Evolutionary conservation across 2,113 vertebrate species (phyloP), one percentile per base, ranked within the genome.

Genomic region (Ciconia stormi): DNA sequence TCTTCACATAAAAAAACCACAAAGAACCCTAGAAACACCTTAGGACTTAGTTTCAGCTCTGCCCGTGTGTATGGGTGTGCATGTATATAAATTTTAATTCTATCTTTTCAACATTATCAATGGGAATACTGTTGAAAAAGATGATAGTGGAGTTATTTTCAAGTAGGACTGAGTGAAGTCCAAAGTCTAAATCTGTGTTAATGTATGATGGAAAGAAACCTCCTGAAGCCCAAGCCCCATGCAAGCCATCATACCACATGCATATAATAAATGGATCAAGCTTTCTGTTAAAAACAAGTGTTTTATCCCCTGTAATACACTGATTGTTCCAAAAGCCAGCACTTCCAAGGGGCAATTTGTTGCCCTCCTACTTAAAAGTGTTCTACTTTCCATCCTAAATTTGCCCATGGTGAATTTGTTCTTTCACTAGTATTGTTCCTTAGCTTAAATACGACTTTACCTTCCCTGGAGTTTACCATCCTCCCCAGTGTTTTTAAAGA

Each of bases 331-430:
- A 90, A 88, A 91, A 42, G 3, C 25, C 59, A 63, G 20, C 7
- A 32, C 8, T 70, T 73, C 56, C 34, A 65, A 69, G 26, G 44
- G 40, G 21, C 11, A 69, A 65, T 82, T 80, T 90, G 17, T 82
- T 91, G 49, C 34, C 16, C 46, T 83, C 66, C 69, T 22, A 38
- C 77, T 42, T 85, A 65, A 73, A 89, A 85, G 27, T 56, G 47
- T n/a, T 96, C 56, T 82, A 65, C 44, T 95, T 91, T 93, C 59
- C 42, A 62, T 65, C 63, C 36, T 88, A 49, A 88, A 88, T 82
- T 91, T 86, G 36, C 26, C 17, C 40, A 23, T 19, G 22, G 9
- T 77, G 53, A 90, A 69, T 90, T 70, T 93, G 22, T 90, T 59
- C 84, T 94, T 93, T 87, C 59, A 47, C 72, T 87, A 62, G 5